phyloP scores from a whole-genome alignment of 2,113 vertebrate species.

The Arenaria interpres region DNA sequence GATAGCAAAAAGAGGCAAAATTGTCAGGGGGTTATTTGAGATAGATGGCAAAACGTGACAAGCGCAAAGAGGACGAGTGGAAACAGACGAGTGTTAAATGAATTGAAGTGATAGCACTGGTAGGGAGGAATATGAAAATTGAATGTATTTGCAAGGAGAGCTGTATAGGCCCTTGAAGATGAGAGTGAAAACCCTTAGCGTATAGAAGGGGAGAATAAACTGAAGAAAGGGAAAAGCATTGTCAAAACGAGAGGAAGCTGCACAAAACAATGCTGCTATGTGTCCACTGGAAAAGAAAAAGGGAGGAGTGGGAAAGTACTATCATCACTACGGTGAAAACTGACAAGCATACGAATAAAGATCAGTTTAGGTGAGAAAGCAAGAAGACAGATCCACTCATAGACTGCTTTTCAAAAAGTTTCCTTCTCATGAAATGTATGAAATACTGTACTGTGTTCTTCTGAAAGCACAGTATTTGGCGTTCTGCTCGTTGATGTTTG shows the following conservation, averaged over 20 bases:
- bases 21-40: neutral
- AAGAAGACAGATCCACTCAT: neutral
- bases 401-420: neutral
- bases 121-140: neutral
- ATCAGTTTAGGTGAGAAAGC: neutral
- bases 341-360: neutral
- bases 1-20: neutral
- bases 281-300: neutral
- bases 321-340: neutral
- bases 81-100: neutral
- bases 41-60: neutral
- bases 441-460: neutral
- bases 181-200: neutral
- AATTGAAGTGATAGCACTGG: neutral
- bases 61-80: neutral
- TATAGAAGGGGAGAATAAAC: neutral
- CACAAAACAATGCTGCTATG: neutral
- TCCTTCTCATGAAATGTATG: neutral
- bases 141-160: neutral
- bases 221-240: neutral
- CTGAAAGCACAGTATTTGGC: fast-evolving
- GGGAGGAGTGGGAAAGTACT: neutral
- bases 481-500: neutral
- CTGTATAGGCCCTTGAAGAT: neutral
- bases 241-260: neutral